Conservation (phyloP, 2,888 invertebrate genomes). For the Andrena flavipes region DNA sequence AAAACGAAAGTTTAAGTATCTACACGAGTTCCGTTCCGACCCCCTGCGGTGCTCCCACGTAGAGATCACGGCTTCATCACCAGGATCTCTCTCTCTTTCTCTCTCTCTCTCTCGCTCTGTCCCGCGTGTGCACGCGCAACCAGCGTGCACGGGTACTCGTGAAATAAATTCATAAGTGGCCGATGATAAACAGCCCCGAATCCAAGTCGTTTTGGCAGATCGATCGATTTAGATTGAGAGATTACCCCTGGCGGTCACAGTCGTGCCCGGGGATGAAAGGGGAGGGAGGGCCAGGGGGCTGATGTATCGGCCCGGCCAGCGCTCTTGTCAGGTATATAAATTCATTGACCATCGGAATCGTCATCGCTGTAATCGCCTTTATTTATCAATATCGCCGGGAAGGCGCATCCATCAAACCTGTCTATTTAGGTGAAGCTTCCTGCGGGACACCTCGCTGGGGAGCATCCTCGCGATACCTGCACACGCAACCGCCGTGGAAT, state of each 20-base stretch:
- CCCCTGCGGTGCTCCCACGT: constrained; percentile 83
- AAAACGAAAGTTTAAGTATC: constrained; percentile 68
- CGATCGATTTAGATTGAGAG: constrained; percentile 83
- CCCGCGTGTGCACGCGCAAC: constrained; percentile 30
- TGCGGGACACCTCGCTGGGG: constrained; percentile 43
- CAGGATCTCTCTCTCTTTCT: constrained; percentile 44
- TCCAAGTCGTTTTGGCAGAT: constrained; percentile 78
- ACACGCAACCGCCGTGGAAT: constrained; percentile 2
- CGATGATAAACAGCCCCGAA: constrained; percentile 76
- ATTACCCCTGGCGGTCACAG: constrained; percentile 73
- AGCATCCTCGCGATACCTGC: constrained; percentile 23
- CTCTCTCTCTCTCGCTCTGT: not conserved
- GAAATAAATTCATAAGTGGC: constrained; percentile 73
- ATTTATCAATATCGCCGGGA: constrained; percentile 74
- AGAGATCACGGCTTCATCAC: constrained; percentile 78
- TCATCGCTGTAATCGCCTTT: constrained; percentile 76
- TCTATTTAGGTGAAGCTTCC: constrained; percentile 70
- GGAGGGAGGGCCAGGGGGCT: constrained; percentile 32
- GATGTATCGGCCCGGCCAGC: constrained; percentile 68
- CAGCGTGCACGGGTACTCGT: constrained; percentile 47
- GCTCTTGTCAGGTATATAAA: constrained; percentile 75
- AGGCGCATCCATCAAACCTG: constrained; percentile 71
- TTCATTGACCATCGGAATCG: constrained; percentile 75
- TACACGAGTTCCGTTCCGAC: constrained; percentile 77
- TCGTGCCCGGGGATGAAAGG: constrained; percentile 26